Base-by-base conservation (phyloP, 2,888 invertebrate species). In the Synanthedon andrenaeformis region DNA sequence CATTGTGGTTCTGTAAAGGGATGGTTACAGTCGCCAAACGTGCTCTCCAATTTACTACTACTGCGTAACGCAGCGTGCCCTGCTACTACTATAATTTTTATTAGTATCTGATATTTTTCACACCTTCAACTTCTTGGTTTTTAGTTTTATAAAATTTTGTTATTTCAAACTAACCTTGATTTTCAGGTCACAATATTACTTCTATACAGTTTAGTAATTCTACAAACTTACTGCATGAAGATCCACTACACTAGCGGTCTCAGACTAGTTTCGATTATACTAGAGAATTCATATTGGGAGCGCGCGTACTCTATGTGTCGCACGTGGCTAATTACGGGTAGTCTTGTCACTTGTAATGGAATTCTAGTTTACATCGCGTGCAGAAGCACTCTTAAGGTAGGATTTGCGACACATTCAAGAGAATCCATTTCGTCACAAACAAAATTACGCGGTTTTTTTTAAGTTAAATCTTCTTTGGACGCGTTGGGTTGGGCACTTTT, bases 181-280 rank as follows among this genome's bases (percentile, higher is more conserved):
- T 53, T 52, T 0, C 61, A 85, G 86, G 66, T 82, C 28, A 81
- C 82, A 55, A 83, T 86, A 3, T 63, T 72, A 51, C 67, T 84
- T 0, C 71, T 86, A 0, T 85, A 78, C 69, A 82, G 78, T 0
- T 64, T 85, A 52, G 74, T 86, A 48, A 66, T 85, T 2, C 66
- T 80, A 19, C 85, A 86, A 67, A 81, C 80, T 28, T 87, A 87
- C 64, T 78, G 76, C 57, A 84, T 85, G 83, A 87, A 87, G 68
- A 72, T 87, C 2, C 83, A 84, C 61, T 85, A 84, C 66, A 87
- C 86, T 0, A 74, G 78, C 0, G 86, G 85, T 0, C 67, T 86
- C 10, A 75, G 85, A 0, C 74, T 86, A 14, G 67, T 84, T 42
- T 67, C 79, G 2, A 70, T 82, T 57, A 62, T 82, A 41, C 69